Evolutionary conservation across 1,140 invertebrate genomes (phyloP).

Genomic region (Andrena cerasifolii): DNA sequence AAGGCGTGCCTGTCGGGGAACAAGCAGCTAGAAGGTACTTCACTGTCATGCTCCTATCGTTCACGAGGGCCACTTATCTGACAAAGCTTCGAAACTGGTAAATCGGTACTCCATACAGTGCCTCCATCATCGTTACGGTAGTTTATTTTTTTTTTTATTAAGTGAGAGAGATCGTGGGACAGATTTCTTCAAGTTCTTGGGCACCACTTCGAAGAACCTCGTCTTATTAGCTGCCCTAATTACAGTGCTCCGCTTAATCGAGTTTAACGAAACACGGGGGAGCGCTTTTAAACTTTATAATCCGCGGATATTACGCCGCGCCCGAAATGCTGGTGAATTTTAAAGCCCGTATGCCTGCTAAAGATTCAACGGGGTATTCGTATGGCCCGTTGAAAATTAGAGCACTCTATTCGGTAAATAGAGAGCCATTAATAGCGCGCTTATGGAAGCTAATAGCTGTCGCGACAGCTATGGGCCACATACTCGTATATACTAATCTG

Average conservation of each 20-base stretch:
- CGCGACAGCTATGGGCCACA: neutral
- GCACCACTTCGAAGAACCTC: no score
- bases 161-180: no score
- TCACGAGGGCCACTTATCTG: neutral
- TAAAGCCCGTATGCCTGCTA: neutral
- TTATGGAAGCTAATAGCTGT: slow-evolving; percentile 1
- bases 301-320: neutral
- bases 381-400: neutral
- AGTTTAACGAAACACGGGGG: neutral
- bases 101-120: no score
- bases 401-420: neutral
- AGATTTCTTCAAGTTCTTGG: no score
- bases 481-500: neutral
- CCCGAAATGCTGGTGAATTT: neutral
- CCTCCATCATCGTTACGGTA: no score
- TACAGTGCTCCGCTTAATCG: no score
- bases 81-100: no score
- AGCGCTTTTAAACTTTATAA: neutral
- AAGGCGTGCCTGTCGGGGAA: slow-evolving; percentile 79
- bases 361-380: neutral
- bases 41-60: neutral
- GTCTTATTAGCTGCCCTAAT: no score
- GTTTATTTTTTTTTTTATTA: no score
- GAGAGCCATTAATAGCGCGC: neutral
- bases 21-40: slow-evolving; percentile 86